A percentile compares a stretch with the other conserved stretches of the same genome.
These are phyloP conservation scores for Monochamus alternatus DNA, from an alignment of 2,888 invertebrate genomes.

Conservation along the genomic window DNA sequence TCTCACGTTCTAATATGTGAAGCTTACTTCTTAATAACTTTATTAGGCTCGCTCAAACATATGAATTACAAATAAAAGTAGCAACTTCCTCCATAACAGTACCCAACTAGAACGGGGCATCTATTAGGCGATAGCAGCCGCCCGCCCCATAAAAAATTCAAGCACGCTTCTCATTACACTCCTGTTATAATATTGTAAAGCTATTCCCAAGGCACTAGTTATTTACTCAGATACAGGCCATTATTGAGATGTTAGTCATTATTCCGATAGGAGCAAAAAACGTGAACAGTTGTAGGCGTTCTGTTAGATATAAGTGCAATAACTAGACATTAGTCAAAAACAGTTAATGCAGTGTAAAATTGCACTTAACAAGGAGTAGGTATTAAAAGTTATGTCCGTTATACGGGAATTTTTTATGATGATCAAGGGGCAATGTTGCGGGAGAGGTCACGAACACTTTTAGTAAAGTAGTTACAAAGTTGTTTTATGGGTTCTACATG, in stretches of 20 bases:
- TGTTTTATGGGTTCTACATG: neutral
- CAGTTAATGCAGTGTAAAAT: slow-evolving; percentile 9
- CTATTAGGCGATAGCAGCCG: slow-evolving; percentile 5
- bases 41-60: neutral
- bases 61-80: slow-evolving; percentile 1
- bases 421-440: neutral
- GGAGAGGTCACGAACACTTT: neutral
- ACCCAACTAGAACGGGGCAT: slow-evolving; percentile 1
- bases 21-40: neutral
- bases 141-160: neutral
- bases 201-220: slow-evolving; percentile 2
- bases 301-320: neutral
- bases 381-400: neutral
- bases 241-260: slow-evolving; percentile 12
- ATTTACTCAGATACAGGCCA: neutral
- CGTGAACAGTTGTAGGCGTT: neutral
- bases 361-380: slow-evolving; percentile 1
- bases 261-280: slow-evolving; percentile 6
- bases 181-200: slow-evolving; percentile 12
- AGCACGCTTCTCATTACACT: slow-evolving; percentile 12
- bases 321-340: slow-evolving; percentile 1
- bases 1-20: too few species aligned
- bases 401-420: neutral
- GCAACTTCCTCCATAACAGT: slow-evolving; percentile 6
- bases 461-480: neutral